Base-by-base conservation (phyloP, 2,797 vertebrate genomes). In the Pseudochaenichthys georgianus region DNA sequence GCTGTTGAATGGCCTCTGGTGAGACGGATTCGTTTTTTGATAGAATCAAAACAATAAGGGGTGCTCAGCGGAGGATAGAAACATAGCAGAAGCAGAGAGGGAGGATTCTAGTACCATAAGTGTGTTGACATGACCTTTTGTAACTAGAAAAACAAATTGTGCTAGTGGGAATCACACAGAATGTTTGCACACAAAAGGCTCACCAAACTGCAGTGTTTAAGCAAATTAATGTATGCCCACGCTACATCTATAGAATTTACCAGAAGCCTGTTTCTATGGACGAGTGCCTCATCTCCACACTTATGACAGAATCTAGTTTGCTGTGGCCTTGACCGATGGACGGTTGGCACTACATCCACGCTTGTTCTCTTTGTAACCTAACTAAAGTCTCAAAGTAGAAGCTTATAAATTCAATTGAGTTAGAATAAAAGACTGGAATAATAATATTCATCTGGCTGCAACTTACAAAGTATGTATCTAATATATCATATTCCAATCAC, bases 41-140 rank as follows among this genome's bases (percentile, higher is more conserved):
- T 75, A 31, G 57, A 78, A 73, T 69, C 48, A 78, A 85, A 83
- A 88, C 67, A 83, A 85, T 59, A 82, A 63, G 45, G 47, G 48
- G 17, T 38, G 11, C 64, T 71, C 58, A 34, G 53, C 15, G 15
- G 34, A 67, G 15, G 28, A 73, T 7, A 19, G 7, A 70, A 12
- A 38, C 46, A 64, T 50, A 63, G n/a, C 61, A 41, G 57, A 78
- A 60, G n/a, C 9, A 58, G 38, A 70, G 13, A 69, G 52, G 73
- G 53, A 77, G 70, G 19, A 50, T 74, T 69, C 62, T 15, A 57
- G 19, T 19, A n/a, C 10, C 50, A 59, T 55, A 45, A 80, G 41
- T 46, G 34, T 62, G 42, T 55, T 67, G 68, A 61, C 59, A 59
- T 73, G 57, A 77, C 60, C 52, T 58, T 53, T 66, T 43, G 38